Conservation (phyloP, 2,888 invertebrate genomes). For the Mimas tiliae region DNA sequence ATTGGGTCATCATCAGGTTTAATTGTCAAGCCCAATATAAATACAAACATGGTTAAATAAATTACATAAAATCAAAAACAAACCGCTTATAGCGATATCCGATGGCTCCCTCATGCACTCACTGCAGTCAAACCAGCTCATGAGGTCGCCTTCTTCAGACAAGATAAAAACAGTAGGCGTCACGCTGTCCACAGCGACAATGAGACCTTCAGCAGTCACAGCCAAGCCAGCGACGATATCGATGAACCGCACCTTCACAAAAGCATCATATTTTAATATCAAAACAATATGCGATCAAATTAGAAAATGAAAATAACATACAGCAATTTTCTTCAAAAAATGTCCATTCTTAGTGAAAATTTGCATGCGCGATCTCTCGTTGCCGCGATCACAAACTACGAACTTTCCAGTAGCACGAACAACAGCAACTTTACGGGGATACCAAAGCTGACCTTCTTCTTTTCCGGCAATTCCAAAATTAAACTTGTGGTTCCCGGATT, state of each 20-base stretch:
- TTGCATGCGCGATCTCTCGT: slow-evolving; percentile 98
- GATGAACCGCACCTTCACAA: slow-evolving; percentile 87
- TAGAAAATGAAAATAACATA: slow-evolving; percentile 47
- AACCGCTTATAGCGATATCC: slow-evolving; percentile 97
- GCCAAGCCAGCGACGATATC: slow-evolving; percentile 97
- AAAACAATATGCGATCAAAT: neutral
- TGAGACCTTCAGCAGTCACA: slow-evolving; percentile 95
- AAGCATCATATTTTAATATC: neutral
- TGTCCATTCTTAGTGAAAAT: slow-evolving; percentile 98
- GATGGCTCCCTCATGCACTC: slow-evolving; percentile 99
- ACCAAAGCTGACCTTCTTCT: slow-evolving; percentile 98
- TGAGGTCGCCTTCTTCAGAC: slow-evolving; percentile 95
- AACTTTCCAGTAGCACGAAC: slow-evolving; percentile 94
- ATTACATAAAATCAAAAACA: slow-evolving; percentile 42
- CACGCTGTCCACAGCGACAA: slow-evolving; percentile 98
- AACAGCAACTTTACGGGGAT: slow-evolving; percentile 97
- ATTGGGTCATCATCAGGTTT: too few species aligned
- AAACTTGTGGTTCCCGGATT: slow-evolving; percentile 95
- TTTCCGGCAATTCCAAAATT: slow-evolving; percentile 98
- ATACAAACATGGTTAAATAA: neutral
- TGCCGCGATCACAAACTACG: slow-evolving; percentile 99
- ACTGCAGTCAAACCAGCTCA: slow-evolving; percentile 99
- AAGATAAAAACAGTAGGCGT: slow-evolving; percentile 98
- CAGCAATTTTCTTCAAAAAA: slow-evolving; percentile 97
- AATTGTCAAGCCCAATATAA: neutral